Evolutionary conservation across 2,888 invertebrate species (phyloP).

Genomic region (Philhelius pedissequus): DNA sequence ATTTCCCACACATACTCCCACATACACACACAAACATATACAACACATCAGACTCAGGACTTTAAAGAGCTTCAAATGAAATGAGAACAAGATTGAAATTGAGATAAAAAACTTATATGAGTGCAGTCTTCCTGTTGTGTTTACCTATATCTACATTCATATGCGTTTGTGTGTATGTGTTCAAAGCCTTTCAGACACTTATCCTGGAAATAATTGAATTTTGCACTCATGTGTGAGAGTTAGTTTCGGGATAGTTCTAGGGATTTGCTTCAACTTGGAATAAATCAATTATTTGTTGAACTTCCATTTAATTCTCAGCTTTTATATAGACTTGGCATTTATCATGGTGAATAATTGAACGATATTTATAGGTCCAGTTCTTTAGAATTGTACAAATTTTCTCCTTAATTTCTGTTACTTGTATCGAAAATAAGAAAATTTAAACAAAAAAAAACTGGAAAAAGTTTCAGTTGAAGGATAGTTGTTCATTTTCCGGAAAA

Average conservation of each 20-base stretch:
- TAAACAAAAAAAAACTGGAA: not conserved
- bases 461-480: not conserved
- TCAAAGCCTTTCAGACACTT: conserved; percentile 26
- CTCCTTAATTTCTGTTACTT: not conserved
- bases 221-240: not conserved
- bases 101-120: conserved; percentile 11
- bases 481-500: not conserved
- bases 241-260: not conserved
- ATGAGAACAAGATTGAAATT: conserved; percentile 33
- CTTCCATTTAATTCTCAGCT: not conserved
- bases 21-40: not conserved
- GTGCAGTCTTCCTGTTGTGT: not conserved
- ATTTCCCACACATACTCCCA: not conserved
- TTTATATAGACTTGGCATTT: not conserved
- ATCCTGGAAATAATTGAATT: conserved; percentile 50
- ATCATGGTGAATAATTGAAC: not conserved
- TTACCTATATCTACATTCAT: not conserved
- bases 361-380: not conserved
- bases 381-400: not conserved
- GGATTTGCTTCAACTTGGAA: not conserved
- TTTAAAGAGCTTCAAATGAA: not conserved
- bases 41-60: not conserved
- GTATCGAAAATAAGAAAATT: not conserved
- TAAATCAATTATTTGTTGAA: conserved; percentile 12
- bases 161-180: not conserved